These are phyloP conservation scores for Thera britannica DNA, from an alignment of 2,888 invertebrate species.

Conservation along the genomic window DNA sequence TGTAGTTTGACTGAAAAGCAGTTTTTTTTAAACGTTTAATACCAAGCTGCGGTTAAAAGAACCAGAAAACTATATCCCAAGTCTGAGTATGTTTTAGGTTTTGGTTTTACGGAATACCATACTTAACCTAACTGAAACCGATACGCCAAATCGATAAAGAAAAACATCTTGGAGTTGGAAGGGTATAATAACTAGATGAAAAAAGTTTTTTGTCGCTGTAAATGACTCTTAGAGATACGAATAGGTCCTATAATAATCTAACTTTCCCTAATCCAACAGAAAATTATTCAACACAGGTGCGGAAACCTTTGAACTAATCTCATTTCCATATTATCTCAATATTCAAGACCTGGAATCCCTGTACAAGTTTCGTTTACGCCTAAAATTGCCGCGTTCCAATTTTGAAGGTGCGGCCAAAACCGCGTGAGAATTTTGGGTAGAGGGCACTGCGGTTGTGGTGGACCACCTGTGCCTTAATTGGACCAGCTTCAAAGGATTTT, in stretches of 20 bases:
- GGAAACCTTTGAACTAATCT: conserved; percentile 6
- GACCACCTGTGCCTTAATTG: conserved; percentile 32
- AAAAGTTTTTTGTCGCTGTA: not conserved
- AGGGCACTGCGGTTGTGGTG: conserved; percentile 10
- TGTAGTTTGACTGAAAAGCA: no score
- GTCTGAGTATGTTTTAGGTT: no score
- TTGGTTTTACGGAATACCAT: no score
- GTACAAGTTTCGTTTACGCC: conserved; percentile 4
- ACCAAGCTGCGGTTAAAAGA: no score
- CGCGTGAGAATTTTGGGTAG: conserved; percentile 8
- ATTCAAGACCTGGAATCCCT: conserved; percentile 3
- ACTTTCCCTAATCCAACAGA: not conserved
- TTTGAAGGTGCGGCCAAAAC: conserved; percentile 12
- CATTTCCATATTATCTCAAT: conserved; percentile 7
- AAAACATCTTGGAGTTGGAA: no score
- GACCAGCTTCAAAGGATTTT: conserved; percentile 24
- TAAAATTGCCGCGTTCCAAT: conserved; percentile 3
- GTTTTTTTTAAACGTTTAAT: no score
- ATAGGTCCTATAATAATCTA: not conserved
- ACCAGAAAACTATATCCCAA: no score
- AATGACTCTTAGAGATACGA: no score
- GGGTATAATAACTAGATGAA: no score
- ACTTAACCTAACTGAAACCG: no score
- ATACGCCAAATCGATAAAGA: no score
- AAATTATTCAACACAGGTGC: conserved; percentile 1